A percentile compares a stretch with the other conserved stretches of the same genome.
Conservation (phyloP, 2,797 vertebrate species). For the Enteromius treurensis region DNA sequence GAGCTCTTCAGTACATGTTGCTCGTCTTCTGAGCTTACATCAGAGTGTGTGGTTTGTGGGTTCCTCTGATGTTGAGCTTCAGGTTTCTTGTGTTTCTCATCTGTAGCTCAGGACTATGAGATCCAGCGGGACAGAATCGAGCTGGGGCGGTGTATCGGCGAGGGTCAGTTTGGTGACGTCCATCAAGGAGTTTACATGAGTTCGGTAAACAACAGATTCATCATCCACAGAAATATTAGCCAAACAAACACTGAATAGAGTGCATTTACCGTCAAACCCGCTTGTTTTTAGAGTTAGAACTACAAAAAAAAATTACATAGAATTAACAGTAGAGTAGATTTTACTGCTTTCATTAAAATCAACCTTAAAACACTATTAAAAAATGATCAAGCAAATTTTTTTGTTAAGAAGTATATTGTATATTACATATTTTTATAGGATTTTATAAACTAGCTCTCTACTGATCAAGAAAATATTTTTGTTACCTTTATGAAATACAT, state of each 20-base stretch:
- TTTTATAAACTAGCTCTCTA: not conserved
- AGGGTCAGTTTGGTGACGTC: slow-evolving; percentile 98
- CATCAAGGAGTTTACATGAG: slow-evolving; percentile 94
- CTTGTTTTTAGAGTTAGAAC: not conserved
- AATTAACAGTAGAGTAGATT: not conserved
- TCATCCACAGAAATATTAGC: not conserved
- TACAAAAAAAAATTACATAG: not conserved
- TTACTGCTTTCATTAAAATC: not conserved
- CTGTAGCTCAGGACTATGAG: slow-evolving; percentile 94
- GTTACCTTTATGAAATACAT: not conserved
- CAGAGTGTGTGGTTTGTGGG: not conserved
- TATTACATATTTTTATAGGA: too few species aligned
- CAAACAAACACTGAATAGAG: not conserved
- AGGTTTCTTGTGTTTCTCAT: slow-evolving; percentile 2
- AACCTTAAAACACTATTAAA: not conserved
- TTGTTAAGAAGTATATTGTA: not conserved
- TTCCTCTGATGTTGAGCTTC: not conserved
- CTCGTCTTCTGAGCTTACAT: slow-evolving; percentile 21
- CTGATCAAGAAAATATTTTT: not conserved
- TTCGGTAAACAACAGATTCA: slow-evolving; percentile 76
- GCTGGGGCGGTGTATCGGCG: slow-evolving; percentile 94
- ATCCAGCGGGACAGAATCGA: slow-evolving; percentile 96
- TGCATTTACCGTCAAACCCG: not conserved
- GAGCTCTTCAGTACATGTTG: not conserved
- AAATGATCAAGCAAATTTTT: not conserved